A percentile compares a stretch with the other conserved stretches of the same genome.
Evolutionary conservation across 53 echinoderm and acorn worm genomes (phyloP).

Genomic region (Echinometra lucunter): DNA sequence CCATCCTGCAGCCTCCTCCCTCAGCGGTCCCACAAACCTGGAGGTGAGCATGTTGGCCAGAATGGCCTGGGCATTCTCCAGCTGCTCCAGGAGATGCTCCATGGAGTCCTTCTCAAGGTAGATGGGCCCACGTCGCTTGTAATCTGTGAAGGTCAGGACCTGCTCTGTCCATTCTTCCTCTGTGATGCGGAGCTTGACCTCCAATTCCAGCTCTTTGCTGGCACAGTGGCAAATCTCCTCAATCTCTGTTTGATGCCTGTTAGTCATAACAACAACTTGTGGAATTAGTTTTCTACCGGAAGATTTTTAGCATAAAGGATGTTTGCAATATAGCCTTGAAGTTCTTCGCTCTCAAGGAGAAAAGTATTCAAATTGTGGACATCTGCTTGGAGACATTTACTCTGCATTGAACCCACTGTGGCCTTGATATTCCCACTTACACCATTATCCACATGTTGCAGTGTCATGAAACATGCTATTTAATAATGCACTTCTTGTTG

Average conservation of each 20-base stretch:
- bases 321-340: too few species aligned
- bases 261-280: too few species aligned
- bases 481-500: too few species aligned
- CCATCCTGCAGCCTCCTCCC: constrained; percentile 99
- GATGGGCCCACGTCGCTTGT: constrained; percentile 98
- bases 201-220: constrained; percentile 98
- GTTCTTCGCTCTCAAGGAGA: too few species aligned
- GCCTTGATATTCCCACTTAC: too few species aligned
- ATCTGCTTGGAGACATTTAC: too few species aligned
- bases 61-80: constrained; percentile 98
- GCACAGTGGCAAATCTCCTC: constrained; percentile 98
- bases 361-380: too few species aligned
- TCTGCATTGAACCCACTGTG: too few species aligned
- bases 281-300: too few species aligned
- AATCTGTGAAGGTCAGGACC: constrained; percentile 93
- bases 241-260: constrained; percentile 93
- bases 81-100: constrained; percentile 94
- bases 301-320: too few species aligned
- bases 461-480: too few species aligned
- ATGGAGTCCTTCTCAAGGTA: constrained; percentile 97
- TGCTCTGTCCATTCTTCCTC: constrained; percentile 99
- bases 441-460: too few species aligned
- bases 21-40: constrained; percentile 88
- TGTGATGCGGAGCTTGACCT: constrained; percentile 95
- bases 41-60: constrained; percentile 98